These are phyloP conservation scores for Caenorhabditis brenneri DNA, from an alignment of 1,140 invertebrate species.

Conservation along the genomic window DNA sequence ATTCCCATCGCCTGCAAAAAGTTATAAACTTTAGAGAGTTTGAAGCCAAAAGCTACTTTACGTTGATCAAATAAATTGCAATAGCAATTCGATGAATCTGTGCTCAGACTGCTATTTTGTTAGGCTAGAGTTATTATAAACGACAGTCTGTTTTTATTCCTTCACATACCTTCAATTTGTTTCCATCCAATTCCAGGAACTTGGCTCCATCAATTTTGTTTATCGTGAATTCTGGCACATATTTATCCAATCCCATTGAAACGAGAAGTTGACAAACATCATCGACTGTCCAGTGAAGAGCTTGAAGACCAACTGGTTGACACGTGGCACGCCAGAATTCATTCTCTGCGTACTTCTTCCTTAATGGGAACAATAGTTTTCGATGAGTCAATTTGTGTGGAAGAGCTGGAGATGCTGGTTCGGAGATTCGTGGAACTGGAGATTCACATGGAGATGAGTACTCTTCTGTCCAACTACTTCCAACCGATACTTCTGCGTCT, in stretches of 20 bases:
- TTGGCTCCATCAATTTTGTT: constrained; percentile 69
- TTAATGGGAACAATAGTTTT: constrained; percentile 65
- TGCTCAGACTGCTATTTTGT: no score
- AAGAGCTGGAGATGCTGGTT: constrained; percentile 65
- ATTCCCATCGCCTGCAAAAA: constrained; percentile 66
- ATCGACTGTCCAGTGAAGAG: constrained; percentile 66
- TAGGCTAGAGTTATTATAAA: no score
- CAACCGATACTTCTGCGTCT: constrained; percentile 44
- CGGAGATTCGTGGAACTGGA: constrained; percentile 62
- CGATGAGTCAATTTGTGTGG: constrained; percentile 68
- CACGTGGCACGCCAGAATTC: constrained; percentile 70
- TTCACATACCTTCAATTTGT: constrained; percentile 65
- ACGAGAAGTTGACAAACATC: constrained; percentile 69
- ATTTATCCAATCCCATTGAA: constrained; percentile 70
- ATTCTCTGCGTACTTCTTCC: constrained; percentile 65
- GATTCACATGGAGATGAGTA: constrained; percentile 48
- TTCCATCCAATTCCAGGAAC: constrained; percentile 69
- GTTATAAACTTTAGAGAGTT: no score
- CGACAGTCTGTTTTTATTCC: no score
- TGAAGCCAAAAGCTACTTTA: no score
- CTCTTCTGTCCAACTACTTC: constrained; percentile 30
- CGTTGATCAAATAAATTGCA: no score
- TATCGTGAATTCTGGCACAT: constrained; percentile 70
- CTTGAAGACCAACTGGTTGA: constrained; percentile 60
- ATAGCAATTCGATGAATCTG: no score